Evolutionary conservation across 2,797 vertebrate species (phyloP), one percentile per base, ranked within the genome.

Genomic region (Premnoplex brunnescens): DNA sequence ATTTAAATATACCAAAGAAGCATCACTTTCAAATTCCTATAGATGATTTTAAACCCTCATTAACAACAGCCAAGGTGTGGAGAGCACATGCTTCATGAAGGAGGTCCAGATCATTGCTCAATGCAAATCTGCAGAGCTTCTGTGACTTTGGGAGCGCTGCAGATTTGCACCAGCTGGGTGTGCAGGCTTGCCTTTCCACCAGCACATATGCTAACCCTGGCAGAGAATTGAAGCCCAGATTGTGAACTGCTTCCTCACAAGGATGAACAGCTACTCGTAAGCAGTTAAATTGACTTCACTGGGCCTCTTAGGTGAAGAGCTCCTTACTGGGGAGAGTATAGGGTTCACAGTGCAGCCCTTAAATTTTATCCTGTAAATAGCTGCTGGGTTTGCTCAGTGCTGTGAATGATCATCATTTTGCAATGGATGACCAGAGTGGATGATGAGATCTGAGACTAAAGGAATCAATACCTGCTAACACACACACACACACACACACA

Each of bases 121-220:
- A 37, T 74, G 39, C 75, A 43, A 32, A 67, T 58, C 56, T 86
- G 81, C 66, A 69, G 62, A 73, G 51, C 59, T 79, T 21, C 46
- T 76, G 71, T 76, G 63, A 64, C 19, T 43, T 81, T 69, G 78
- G 68, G 86, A 85, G 49, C 0, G 0, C 54, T 66, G 89, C 66
- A 88, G 86, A 60, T 89, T 58, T 75, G 46, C 89, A 74, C 67
- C 93, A 94, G 85, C 91, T 91, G 94, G 89, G 43, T 3, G 6
- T 27, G 46, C 77, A 91, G 91, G 26, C 79, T 85, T 91, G 52
- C 88, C 74, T 44, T 76, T 68, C 87, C 64, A 84, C 49, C 58
- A 63, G 89, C 88, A 77, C 89, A 85, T 96, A 92, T 93, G 91
- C 76, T 93, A 77, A 26, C 73, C 66, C 91, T 96, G 91, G 95